Conservation (phyloP, 2,888 invertebrate species). For the Dicranocentrus wangi region DNA sequence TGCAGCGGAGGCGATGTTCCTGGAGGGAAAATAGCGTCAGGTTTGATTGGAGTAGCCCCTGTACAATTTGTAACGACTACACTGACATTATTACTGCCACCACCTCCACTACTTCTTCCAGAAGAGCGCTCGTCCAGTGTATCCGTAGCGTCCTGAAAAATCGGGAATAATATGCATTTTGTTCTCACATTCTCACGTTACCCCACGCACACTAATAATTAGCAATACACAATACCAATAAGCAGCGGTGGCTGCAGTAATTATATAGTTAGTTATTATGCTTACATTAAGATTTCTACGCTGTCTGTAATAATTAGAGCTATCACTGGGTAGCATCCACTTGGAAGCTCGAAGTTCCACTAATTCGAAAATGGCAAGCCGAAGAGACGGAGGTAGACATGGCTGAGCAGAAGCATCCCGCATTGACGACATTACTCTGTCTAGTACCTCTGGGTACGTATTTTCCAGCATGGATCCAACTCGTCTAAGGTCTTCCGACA, state of each 20-base stretch:
- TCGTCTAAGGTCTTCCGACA: conserved; percentile 69
- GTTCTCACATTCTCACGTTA: neutral
- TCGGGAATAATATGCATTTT: neutral
- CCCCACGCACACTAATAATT: neutral
- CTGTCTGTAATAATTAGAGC: conserved; percentile 85
- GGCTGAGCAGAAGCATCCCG: conserved; percentile 71
- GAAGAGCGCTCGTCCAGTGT: conserved; percentile 27
- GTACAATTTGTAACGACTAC: conserved; percentile 47
- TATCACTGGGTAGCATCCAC: conserved; percentile 90
- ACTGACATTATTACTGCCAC: conserved; percentile 31
- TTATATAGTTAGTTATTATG: neutral
- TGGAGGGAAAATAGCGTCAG: conserved; percentile 49
- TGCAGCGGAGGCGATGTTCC: conserved; percentile 50
- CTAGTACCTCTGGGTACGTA: conserved; percentile 71
- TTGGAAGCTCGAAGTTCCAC: conserved; percentile 93
- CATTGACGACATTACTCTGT: conserved; percentile 71
- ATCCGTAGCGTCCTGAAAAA: conserved; percentile 36
- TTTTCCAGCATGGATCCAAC: conserved; percentile 71
- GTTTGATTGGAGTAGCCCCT: conserved; percentile 33
- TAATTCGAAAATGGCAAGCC: conserved; percentile 82
- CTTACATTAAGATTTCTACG: conserved; percentile 74
- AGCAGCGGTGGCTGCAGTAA: neutral
- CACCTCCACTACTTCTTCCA: conserved; percentile 24
- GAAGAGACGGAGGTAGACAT: conserved; percentile 63
- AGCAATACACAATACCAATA: too few relatives aligned